These are phyloP conservation scores for Scrobipalpa atriplicella DNA, from an alignment of 2,888 invertebrate genomes.

Conservation along the genomic window DNA sequence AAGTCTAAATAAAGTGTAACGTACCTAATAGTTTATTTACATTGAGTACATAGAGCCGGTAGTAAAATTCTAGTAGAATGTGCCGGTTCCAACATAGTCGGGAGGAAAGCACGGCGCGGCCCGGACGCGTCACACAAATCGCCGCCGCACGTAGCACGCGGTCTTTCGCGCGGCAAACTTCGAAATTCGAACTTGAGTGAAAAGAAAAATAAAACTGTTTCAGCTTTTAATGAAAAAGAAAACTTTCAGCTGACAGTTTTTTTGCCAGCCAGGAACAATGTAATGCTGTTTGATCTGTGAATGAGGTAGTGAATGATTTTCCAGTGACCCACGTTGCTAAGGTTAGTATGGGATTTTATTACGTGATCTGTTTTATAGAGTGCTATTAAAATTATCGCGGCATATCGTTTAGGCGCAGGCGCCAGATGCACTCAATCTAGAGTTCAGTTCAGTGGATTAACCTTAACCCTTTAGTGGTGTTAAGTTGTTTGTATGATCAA, in stretches of 20 bases:
- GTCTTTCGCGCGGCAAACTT: constrained; percentile 32
- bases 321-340: constrained; percentile 57
- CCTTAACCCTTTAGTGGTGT: constrained; percentile 40
- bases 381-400: constrained; percentile 34
- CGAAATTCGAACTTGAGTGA: constrained; percentile 5
- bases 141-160: constrained; percentile 56
- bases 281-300: constrained; percentile 46
- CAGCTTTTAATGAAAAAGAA: neutral
- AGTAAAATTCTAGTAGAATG: constrained; percentile 56
- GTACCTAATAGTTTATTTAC: neutral
- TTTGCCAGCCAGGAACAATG: constrained; percentile 6
- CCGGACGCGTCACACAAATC: constrained; percentile 56
- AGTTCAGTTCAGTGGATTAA: constrained; percentile 49
- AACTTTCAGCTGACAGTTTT: neutral
- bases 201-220: neutral
- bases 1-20: neutral
- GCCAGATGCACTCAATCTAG: constrained; percentile 35
- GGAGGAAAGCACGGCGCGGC: constrained; percentile 58
- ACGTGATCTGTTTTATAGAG: constrained; percentile 34
- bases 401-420: constrained; percentile 20
- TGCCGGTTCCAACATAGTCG: constrained; percentile 62
- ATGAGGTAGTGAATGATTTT: constrained; percentile 61
- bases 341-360: constrained; percentile 56
- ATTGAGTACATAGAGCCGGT: constrained; percentile 36
- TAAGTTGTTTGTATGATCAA: neutral